A percentile compares a stretch with the other conserved stretches of the same genome.
phyloP scores from a whole-genome alignment of 2,797 vertebrate species.

The Propithecus perrieri region DNA sequence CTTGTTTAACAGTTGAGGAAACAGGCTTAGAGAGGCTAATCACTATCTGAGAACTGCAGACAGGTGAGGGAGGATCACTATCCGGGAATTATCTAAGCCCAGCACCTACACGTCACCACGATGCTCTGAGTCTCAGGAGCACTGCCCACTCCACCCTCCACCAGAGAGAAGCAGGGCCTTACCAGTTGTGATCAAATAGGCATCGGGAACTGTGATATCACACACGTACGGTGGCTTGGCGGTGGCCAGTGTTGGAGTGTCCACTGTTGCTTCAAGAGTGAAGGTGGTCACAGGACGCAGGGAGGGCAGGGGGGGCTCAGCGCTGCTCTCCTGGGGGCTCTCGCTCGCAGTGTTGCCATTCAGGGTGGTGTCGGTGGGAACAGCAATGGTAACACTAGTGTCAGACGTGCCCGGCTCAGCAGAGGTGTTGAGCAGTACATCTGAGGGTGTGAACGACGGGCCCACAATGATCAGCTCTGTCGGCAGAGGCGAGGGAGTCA shows the following conservation, averaged over 20 bases:
- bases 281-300: background rate
- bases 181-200: constrained; percentile 95
- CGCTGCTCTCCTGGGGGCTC: background rate
- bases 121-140: rapidly evolving
- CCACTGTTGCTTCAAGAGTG: background rate
- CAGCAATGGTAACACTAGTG: background rate
- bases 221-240: constrained; percentile 91
- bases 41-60: background rate
- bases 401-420: background rate
- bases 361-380: background rate
- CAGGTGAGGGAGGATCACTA: background rate
- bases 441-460: background rate
- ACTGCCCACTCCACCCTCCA: background rate
- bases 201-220: constrained; percentile 91
- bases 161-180: constrained; percentile 72
- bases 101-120: background rate
- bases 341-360: background rate
- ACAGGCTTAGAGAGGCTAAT: background rate
- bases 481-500: constrained; percentile 23
- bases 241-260: constrained; percentile 82
- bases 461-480: constrained; percentile 50
- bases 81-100: background rate
- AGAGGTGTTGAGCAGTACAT: background rate
- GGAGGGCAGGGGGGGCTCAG: background rate
- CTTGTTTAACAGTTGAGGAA: background rate